Percentiles rank a stretch among this genome's conserved stretches.
Conservation (phyloP, 2,113 vertebrate genomes). For the Cebus imitator region DNA sequence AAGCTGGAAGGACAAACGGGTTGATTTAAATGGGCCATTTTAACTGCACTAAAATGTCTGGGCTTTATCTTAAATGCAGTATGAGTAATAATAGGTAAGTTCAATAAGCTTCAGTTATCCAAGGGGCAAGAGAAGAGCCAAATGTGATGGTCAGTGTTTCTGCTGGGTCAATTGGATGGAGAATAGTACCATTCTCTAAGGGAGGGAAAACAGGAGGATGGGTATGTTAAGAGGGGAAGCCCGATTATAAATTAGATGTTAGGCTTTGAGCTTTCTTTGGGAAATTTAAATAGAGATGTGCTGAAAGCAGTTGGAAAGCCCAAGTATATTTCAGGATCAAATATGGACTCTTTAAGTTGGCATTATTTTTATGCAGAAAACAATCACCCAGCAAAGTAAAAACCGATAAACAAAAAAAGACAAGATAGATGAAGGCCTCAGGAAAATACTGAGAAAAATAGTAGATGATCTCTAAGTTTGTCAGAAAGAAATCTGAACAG, state of each 20-base stretch:
- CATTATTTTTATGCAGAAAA: neutral
- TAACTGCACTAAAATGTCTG: neutral
- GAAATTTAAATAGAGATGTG: neutral
- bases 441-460: neutral
- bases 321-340: neutral
- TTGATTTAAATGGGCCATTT: neutral
- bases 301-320: neutral
- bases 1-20: neutral
- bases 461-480: neutral
- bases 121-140: neutral
- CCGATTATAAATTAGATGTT: neutral
- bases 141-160: neutral
- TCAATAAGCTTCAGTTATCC: neutral
- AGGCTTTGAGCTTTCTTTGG: neutral
- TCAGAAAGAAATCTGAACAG: neutral
- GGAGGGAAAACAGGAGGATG: neutral
- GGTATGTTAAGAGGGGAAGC: neutral
- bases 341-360: neutral
- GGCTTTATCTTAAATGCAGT: neutral
- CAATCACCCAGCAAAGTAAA: neutral
- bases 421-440: neutral
- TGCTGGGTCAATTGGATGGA: neutral
- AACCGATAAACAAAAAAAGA: neutral
- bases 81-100: neutral
- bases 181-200: neutral